Percentiles rank a stretch among this genome's conserved stretches.
These are phyloP conservation scores for Heliconius aoede DNA, from an alignment of 2,888 invertebrate genomes.

Conservation along the genomic window DNA sequence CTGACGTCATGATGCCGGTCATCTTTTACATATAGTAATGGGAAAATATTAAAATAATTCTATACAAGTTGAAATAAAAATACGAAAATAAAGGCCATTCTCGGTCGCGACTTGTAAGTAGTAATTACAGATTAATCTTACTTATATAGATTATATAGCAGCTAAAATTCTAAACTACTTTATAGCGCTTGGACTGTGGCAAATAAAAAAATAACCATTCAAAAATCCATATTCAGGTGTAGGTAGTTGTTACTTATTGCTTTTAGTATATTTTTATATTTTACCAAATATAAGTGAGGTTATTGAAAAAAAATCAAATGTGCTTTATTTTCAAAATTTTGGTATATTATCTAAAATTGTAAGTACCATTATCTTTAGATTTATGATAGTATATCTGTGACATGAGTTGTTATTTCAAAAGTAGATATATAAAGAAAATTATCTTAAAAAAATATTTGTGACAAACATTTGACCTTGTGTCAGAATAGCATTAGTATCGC, in stretches of 20 bases:
- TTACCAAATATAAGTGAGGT: no score
- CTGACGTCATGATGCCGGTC: slow-evolving; percentile 35
- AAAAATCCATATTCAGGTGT: not conserved
- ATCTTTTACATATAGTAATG: slow-evolving; percentile 7
- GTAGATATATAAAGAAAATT: not conserved
- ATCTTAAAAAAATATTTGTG: slow-evolving; percentile 11
- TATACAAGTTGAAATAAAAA: not conserved
- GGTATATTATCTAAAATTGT: no score
- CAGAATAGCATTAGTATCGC: not conserved
- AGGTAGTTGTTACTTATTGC: not conserved
- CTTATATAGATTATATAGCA: not conserved
- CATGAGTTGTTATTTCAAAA: not conserved
- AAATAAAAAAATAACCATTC: not conserved
- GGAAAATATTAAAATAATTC: not conserved
- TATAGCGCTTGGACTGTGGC: not conserved
- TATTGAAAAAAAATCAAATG: no score
- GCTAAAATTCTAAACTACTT: not conserved
- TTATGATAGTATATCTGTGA: slow-evolving; percentile 15
- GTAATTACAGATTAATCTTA: not conserved
- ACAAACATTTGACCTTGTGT: slow-evolving; percentile 4
- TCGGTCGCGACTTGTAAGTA: not conserved
- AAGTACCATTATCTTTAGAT: not conserved
- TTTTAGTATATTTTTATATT: no score
- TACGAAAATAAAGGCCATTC: not conserved
- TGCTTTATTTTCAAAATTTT: no score